These are phyloP conservation scores for Acanthis flammea DNA, from an alignment of 2,797 vertebrate species.

Conservation along the genomic window DNA sequence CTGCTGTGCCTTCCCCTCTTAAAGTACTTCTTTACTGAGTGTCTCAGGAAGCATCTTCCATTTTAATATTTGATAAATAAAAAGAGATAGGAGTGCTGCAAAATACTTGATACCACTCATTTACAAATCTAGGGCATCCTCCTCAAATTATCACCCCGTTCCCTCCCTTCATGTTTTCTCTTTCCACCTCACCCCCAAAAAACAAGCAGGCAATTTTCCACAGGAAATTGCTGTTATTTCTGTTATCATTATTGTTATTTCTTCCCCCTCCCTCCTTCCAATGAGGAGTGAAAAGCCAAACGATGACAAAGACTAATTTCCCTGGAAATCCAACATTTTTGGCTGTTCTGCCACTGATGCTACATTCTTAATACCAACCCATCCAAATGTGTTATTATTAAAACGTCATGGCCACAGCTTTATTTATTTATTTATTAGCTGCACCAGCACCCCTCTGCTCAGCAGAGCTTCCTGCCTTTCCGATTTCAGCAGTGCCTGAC, in stretches of 20 bases:
- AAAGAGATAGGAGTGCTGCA: constrained; percentile 33
- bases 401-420: constrained; percentile 48
- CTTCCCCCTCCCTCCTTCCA: neutral
- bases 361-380: constrained; percentile 54
- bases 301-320: constrained; percentile 55
- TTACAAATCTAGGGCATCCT: constrained; percentile 29
- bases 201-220: constrained; percentile 37
- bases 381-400: constrained; percentile 58
- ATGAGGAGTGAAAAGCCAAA: constrained; percentile 55
- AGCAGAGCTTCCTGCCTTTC: constrained; percentile 66
- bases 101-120: constrained; percentile 20
- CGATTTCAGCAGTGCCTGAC: constrained; percentile 77
- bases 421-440: constrained; percentile 49
- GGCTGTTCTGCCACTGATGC: neutral
- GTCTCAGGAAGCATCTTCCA: constrained; percentile 57
- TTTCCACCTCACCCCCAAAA: accelerated
- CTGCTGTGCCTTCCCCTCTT: constrained; percentile 26
- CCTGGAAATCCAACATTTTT: constrained; percentile 38
- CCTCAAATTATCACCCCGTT: constrained; percentile 27
- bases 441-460: constrained; percentile 47
- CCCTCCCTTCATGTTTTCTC: neutral
- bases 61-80: constrained; percentile 77
- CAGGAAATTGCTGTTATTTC: neutral
- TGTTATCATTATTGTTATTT: constrained; percentile 46
- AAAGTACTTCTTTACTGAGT: constrained; percentile 62